Conservation (phyloP, 2,113 vertebrate species). For the Otocyon megalotis region DNA sequence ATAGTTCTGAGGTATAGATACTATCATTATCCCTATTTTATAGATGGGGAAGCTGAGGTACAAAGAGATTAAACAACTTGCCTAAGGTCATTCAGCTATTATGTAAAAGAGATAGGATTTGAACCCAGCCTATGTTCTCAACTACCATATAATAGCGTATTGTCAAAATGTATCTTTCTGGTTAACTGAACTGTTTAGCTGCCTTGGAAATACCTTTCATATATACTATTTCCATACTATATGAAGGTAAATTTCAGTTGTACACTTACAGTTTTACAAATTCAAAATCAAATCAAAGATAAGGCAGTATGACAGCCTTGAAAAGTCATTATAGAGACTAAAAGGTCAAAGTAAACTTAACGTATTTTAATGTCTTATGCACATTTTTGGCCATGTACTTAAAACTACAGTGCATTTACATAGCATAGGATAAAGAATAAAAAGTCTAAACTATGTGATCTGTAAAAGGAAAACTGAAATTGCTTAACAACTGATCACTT, state of each 20-base stretch:
- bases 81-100: not conserved
- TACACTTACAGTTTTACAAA: not conserved
- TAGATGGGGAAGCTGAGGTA: not conserved
- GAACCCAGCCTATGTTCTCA: not conserved
- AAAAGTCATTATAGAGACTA: conserved; percentile 10
- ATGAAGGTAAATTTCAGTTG: conserved; percentile 18
- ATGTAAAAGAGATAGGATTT: not conserved
- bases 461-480: conserved; percentile 6
- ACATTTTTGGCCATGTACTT: not conserved
- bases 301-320: not conserved
- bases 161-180: not conserved
- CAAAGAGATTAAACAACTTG: conserved; percentile 7
- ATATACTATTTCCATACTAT: not conserved
- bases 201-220: not conserved
- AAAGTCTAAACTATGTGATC: not conserved
- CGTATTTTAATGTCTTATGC: not conserved
- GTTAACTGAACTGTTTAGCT: conserved; percentile 6
- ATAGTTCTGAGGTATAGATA: not conserved
- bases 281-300: conserved; percentile 48
- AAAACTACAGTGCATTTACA: not conserved
- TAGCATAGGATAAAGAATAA: not conserved
- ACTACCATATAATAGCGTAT: not conserved
- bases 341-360: not conserved
- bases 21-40: not conserved
- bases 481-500: not conserved